These are phyloP conservation scores for Maniola hyperantus DNA, from an alignment of 2,888 invertebrate species.

Conservation along the genomic window DNA sequence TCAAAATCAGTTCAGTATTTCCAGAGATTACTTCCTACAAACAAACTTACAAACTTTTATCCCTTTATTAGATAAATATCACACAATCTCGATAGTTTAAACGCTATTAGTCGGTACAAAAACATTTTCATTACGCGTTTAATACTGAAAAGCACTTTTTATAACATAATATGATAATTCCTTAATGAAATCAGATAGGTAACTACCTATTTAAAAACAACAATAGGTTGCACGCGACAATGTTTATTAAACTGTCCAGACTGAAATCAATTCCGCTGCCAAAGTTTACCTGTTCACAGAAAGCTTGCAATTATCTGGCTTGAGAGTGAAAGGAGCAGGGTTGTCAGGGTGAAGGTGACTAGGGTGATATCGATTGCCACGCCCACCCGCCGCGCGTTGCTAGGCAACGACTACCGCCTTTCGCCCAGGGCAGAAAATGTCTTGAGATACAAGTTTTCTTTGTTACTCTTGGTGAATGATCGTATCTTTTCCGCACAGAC, in stretches of 20 bases:
- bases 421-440: constrained; percentile 39
- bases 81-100: too few species aligned
- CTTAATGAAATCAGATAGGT: too few species aligned
- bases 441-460: constrained; percentile 27
- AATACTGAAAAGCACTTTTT: too few species aligned
- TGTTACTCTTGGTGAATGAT: background rate
- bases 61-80: too few species aligned
- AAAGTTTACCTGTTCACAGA: constrained; percentile 21
- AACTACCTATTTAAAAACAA: too few species aligned
- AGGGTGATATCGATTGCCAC: constrained; percentile 88
- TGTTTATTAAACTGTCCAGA: constrained; percentile 12
- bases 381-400: constrained; percentile 84
- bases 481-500: background rate
- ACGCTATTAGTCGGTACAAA: too few species aligned
- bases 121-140: too few species aligned
- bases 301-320: constrained; percentile 33
- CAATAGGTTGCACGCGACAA: background rate
- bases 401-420: constrained; percentile 66
- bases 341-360: constrained; percentile 57
- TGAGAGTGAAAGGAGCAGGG: constrained; percentile 55
- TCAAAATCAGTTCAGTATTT: too few species aligned
- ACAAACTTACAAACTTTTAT: too few species aligned
- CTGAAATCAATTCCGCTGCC: constrained; percentile 20
- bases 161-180: too few species aligned
- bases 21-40: too few species aligned